Percentiles rank a stretch among this genome's conserved stretches.
Conservation (phyloP, 2,888 invertebrate genomes). For the Pandemis cinnamomeana region DNA sequence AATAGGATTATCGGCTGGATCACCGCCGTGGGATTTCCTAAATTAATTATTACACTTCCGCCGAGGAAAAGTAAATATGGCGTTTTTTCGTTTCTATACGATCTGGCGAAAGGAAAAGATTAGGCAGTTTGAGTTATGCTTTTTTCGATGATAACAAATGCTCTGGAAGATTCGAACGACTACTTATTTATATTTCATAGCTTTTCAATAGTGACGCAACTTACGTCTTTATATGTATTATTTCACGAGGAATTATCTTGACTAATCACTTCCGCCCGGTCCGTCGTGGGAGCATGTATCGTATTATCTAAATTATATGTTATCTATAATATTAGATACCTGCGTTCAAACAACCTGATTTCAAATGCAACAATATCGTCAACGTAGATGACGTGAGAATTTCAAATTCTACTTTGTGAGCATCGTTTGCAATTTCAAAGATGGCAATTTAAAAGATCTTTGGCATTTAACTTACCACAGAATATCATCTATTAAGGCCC, state of each 20-base stretch:
- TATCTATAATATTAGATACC: background rate
- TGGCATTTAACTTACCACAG: too few species aligned
- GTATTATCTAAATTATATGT: conserved; percentile 37
- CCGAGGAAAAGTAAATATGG: conserved; percentile 7
- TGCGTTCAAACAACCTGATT: background rate
- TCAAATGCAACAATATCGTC: background rate
- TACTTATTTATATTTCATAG: background rate
- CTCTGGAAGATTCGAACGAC: background rate
- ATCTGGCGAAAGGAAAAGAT: background rate
- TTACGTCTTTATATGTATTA: conserved; percentile 22
- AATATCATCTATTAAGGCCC: too few species aligned
- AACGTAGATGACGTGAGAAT: background rate
- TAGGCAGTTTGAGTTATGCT: background rate
- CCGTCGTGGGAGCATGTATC: conserved; percentile 26
- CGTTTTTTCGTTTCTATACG: conserved; percentile 9
- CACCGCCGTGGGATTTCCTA: conserved; percentile 24
- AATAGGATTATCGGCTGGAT: conserved; percentile 42
- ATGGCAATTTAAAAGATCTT: background rate
- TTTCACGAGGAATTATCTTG: conserved; percentile 37
- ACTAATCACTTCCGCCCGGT: conserved; percentile 34
- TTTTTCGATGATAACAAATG: too few species aligned
- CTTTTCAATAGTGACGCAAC: background rate
- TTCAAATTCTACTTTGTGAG: background rate
- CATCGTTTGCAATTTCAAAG: background rate
- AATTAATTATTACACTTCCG: conserved; percentile 37